Percentiles rank a stretch among this genome's conserved stretches.
phyloP scores from a whole-genome alignment of 2,113 vertebrate species.

The Tiliqua scincoides region DNA sequence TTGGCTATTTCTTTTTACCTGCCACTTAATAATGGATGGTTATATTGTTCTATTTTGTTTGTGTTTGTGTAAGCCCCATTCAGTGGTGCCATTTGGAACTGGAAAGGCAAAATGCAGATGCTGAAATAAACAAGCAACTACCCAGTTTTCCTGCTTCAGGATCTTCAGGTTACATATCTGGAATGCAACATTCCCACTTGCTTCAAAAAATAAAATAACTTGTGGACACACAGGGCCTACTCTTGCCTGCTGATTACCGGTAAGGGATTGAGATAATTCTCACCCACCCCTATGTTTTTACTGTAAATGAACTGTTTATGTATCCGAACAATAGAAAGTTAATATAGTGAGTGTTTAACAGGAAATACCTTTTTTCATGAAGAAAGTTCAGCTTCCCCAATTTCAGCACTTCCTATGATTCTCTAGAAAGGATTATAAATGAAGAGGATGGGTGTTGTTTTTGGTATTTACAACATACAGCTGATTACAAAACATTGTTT shows the following conservation, averaged over 20 bases:
- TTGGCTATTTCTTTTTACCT: too few species aligned
- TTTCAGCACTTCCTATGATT: slow-evolving; percentile 44
- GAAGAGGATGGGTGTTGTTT: not conserved
- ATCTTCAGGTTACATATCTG: not conserved
- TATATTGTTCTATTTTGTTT: too few species aligned
- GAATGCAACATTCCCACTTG: not conserved
- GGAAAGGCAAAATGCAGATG: too few species aligned
- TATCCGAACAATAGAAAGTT: slow-evolving; percentile 30
- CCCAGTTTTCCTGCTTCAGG: not conserved
- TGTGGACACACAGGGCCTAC: not conserved
- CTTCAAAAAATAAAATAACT: not conserved
- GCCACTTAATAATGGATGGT: too few species aligned
- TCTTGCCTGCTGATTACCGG: slow-evolving; percentile 18
- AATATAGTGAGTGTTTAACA: slow-evolving; percentile 35
- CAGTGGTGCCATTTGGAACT: too few species aligned
- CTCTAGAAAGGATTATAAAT: not conserved
- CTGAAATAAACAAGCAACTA: not conserved
- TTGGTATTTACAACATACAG: slow-evolving; percentile 22
- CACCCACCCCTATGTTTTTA: not conserved
- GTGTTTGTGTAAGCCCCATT: not conserved
- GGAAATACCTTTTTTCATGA: slow-evolving; percentile 47
- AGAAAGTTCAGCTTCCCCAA: slow-evolving; percentile 39
- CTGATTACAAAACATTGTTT: not conserved
- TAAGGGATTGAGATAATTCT: slow-evolving; percentile 4
- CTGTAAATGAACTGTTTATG: slow-evolving; percentile 21